Base-by-base conservation (phyloP, 2,797 vertebrate species). In the Cuculus canorus region DNA sequence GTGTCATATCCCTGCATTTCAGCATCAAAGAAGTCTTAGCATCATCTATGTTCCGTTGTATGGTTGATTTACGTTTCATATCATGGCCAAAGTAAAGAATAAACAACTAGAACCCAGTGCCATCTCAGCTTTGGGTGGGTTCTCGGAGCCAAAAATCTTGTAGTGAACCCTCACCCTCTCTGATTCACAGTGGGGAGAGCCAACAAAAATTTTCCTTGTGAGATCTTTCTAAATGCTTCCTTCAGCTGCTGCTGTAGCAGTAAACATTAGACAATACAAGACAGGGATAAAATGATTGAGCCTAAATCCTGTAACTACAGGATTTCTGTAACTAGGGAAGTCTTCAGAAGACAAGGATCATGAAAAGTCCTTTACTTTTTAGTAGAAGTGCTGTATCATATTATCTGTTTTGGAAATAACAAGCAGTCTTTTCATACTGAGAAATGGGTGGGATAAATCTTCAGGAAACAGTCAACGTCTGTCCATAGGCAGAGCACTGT, bases 401-500 rank as follows among this genome's bases (percentile, higher is more conserved):
- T 30, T 69, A 61, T 57, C 72, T 39, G 37, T 54, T 92, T 90
- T n/a, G 41, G 50, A 77, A 92, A 75, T 81, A 91, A 83, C 28
- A 17, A 80, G 65, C 80, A 32, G 45, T 81, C 82, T 92, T 90
- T 64, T 89, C 21, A 82, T 37, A 61, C 41, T 69, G 79, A 91
- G 88, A 82, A 87, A 93, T 82, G 43, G 86, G 77, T 93, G 92
- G 92, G 93, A 94, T 96, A 96, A 96, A 96, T 97, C 93, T 96
- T 92, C 65, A 88, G 86, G 70, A 95, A 92, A 95, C 93, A 92
- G 83, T 65, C 39, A 91, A 60, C 71, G 92, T 57, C 83, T 94
- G 92, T 90, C 84, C 87, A 22, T 89, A 95, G 82, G 75, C 89
- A 83, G 52, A 96, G 90, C 77, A 95, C 95, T 95, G 81, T 81